Base-by-base conservation (phyloP, 2,797 vertebrate species). In the Cetoscarus ocellatus region DNA sequence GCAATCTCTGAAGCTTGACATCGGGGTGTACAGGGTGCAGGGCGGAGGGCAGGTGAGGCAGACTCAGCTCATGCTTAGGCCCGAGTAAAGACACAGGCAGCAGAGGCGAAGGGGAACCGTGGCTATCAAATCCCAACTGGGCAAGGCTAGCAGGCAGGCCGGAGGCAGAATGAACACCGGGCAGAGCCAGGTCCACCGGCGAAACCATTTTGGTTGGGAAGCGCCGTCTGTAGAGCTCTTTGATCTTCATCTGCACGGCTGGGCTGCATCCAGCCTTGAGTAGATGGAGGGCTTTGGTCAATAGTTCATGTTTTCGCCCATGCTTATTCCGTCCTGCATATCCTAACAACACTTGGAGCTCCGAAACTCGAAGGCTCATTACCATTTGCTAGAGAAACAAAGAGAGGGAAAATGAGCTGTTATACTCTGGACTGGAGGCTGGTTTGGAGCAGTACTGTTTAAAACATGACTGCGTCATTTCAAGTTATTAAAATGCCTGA, bases 321-420 rank as follows among this genome's bases (percentile, higher is more conserved):
- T 99, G 98, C 89, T 99, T 99, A 94, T 99, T 99, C 75, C 98
- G 95, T 71, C 98, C 98, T 13, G 98, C 98, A 92, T 99, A 99
- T 77, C 98, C 98, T 94, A 99, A 94, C 85, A 99, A 96, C 86
- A 99, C 98, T 93, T 99, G 98, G 85, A 99, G 96, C 92, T 99
- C 98, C 87, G 98, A 99, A 85, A 99, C 98, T 93, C 98, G 94
- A 93, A 99, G 97, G 96, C 98, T 99, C 98, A 99, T 99, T 92
- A 99, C 97, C 98, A 99, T 99, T 99, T 99, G 98, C 98, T 99
- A 94, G 82, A 68, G 51, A 63, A 71, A 89, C 71, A 81, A 13
- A 86, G 40, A 79, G 59, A 40, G 55, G 54, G 56, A 83, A 71
- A 77, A 71, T 15, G 7, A 8, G 65, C n/a, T 69, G 63, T 73